phyloP scores from a whole-genome alignment of 2,888 invertebrate species.

The Dasypogon diadema region DNA sequence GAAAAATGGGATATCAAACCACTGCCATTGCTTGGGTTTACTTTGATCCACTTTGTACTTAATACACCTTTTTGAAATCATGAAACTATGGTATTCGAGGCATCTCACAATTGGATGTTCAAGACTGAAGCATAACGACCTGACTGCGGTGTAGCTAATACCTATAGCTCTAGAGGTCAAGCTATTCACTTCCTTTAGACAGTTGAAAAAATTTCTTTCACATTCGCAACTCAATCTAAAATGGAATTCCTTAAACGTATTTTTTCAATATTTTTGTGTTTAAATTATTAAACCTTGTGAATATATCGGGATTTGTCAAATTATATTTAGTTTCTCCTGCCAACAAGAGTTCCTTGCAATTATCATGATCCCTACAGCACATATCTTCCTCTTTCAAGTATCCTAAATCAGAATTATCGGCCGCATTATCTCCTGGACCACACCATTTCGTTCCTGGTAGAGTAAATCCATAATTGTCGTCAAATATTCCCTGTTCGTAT shows the following conservation, averaged over 20 bases:
- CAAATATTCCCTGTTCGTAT: constrained; percentile 13
- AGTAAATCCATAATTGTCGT: too few species aligned
- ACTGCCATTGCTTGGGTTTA: constrained; percentile 64
- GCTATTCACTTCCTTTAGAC: constrained; percentile 63
- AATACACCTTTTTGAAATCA: constrained; percentile 64
- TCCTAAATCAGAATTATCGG: constrained; percentile 83
- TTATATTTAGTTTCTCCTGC: constrained; percentile 61
- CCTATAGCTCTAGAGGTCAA: constrained; percentile 63
- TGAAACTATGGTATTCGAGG: constrained; percentile 62
- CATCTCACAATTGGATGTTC: constrained; percentile 63
- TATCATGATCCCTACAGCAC: constrained; percentile 89
- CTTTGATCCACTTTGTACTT: constrained; percentile 63
- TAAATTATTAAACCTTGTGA: constrained; percentile 66
- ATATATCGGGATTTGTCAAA: constrained; percentile 64
- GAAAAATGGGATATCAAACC: constrained; percentile 67
- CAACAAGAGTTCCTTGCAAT: constrained; percentile 66
- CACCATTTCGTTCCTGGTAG: constrained; percentile 91
- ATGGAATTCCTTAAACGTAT: too few species aligned
- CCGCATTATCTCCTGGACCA: constrained; percentile 86
- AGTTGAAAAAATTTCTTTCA: constrained; percentile 66
- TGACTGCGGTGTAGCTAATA: constrained; percentile 63
- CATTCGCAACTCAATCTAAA: constrained; percentile 65
- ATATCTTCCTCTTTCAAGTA: constrained; percentile 83
- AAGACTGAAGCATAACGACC: constrained; percentile 62
- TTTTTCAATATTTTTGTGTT: too few species aligned